Percentiles rank a stretch among this genome's conserved stretches.
Evolutionary conservation across 2,888 invertebrate genomes (phyloP).

Genomic region (Rhimphoctona megacephalus): DNA sequence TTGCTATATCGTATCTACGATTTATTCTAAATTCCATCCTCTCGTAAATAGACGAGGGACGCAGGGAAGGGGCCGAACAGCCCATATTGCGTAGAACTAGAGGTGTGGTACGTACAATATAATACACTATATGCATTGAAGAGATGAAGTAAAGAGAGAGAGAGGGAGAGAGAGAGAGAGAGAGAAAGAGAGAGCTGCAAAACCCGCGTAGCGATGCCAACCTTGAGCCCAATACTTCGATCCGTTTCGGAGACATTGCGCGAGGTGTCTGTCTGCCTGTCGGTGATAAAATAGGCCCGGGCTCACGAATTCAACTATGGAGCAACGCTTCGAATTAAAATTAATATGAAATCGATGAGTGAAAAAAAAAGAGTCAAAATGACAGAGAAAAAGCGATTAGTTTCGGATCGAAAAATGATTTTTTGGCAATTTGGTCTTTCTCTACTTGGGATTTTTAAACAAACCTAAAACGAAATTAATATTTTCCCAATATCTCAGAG

Average conservation of each 20-base stretch:
- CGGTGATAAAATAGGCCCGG: constrained; percentile 54
- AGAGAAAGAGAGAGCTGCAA: constrained; percentile 43
- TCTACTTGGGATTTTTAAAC: background rate
- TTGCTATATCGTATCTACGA: constrained; percentile 13
- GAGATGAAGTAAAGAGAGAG: constrained; percentile 50
- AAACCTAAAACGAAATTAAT: background rate
- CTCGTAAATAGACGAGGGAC: constrained; percentile 11
- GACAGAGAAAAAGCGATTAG: background rate
- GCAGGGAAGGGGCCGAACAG: background rate
- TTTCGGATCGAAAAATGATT: background rate
- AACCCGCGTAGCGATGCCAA: constrained; percentile 72
- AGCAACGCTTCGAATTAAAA: constrained; percentile 24
- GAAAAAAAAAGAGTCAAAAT: background rate
- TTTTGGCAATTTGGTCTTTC: too few relatives aligned
- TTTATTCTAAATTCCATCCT: constrained; percentile 58
- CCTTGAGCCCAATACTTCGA: constrained; percentile 82
- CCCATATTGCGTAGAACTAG: constrained; percentile 61
- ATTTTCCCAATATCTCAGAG: background rate
- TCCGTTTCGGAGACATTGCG: constrained; percentile 80
- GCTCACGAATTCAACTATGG: constrained; percentile 22
- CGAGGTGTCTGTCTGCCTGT: constrained; percentile 41
- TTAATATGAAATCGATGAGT: background rate
- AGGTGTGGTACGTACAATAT: constrained; percentile 43
- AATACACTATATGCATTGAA: constrained; percentile 46
- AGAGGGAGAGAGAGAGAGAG: constrained; percentile 41